A percentile compares a stretch with the other conserved stretches of the same genome.
Conservation (phyloP, 2,797 vertebrate genomes). For the Catostomus latipinnis region DNA sequence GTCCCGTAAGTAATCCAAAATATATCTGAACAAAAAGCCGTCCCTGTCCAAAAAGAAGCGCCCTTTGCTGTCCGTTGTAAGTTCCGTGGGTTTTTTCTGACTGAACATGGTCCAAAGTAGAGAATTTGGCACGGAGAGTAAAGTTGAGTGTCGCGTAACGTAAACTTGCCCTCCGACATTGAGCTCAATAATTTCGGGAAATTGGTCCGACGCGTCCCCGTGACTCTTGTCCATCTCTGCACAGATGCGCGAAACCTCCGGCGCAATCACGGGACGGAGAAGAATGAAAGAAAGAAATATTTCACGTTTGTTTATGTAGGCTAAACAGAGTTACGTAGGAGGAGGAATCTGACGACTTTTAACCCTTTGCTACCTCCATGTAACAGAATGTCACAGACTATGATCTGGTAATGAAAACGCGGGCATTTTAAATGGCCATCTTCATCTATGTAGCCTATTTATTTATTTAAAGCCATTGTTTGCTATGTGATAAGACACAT, state of each 20-base stretch:
- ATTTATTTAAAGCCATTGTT: background rate
- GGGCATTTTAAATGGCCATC: background rate
- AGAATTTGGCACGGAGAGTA: conserved; percentile 83
- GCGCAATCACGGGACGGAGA: conserved; percentile 18
- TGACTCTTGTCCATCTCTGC: conserved; percentile 33
- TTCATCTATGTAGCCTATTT: no score
- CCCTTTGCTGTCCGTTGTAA: conserved; percentile 88
- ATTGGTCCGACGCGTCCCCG: conserved; percentile 62
- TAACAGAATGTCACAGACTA: background rate
- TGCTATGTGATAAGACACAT: no score
- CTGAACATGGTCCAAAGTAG: conserved; percentile 88
- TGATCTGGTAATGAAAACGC: background rate
- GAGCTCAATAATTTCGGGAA: conserved; percentile 89
- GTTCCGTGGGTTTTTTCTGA: conserved; percentile 70
- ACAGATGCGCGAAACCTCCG: conserved; percentile 25
- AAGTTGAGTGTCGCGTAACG: conserved; percentile 87
- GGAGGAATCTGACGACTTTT: conserved; percentile 55
- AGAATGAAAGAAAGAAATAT: conserved; percentile 19
- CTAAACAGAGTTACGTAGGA: conserved; percentile 54
- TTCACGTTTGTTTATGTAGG: conserved; percentile 59
- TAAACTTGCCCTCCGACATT: conserved; percentile 95
- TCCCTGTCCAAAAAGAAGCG: conserved; percentile 94
- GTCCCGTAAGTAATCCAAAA: conserved; percentile 91
- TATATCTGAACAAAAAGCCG: conserved; percentile 91
- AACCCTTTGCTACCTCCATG: conserved; percentile 57